Evolutionary conservation across 2,797 vertebrate genomes (phyloP).

Genomic region (Manis crassicaudata): DNA sequence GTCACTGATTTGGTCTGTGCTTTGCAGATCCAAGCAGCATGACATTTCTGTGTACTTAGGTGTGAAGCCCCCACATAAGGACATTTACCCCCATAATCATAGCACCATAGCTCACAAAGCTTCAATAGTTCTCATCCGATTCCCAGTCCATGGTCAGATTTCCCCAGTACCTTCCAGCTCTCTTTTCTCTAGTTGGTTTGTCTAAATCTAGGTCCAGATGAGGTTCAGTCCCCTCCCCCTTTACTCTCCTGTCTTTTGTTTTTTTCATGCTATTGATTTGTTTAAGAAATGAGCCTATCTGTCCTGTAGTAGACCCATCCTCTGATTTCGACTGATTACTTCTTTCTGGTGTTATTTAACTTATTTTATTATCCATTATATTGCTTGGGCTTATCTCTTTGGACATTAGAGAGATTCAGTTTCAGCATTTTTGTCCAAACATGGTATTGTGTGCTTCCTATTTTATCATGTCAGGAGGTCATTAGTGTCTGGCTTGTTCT

Average conservation of each 20-base stretch:
- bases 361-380: background rate
- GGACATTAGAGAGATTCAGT: background rate
- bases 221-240: background rate
- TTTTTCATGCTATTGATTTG: background rate
- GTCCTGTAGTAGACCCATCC: background rate
- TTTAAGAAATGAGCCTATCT: background rate
- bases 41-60: background rate
- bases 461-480: background rate
- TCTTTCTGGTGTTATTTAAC: constrained; percentile 3
- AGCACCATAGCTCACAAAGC: background rate
- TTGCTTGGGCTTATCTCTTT: background rate
- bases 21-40: background rate
- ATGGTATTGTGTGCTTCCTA: background rate
- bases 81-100: background rate
- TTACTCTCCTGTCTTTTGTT: background rate
- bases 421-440: background rate
- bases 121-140: background rate
- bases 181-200: background rate
- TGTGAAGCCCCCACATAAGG: background rate
- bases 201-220: background rate
- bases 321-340: background rate
- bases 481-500: background rate
- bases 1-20: background rate
- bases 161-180: background rate
- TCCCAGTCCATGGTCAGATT: background rate